phyloP scores from a whole-genome alignment of 2,113 vertebrate species.

The Sminthopsis crassicaudata region DNA sequence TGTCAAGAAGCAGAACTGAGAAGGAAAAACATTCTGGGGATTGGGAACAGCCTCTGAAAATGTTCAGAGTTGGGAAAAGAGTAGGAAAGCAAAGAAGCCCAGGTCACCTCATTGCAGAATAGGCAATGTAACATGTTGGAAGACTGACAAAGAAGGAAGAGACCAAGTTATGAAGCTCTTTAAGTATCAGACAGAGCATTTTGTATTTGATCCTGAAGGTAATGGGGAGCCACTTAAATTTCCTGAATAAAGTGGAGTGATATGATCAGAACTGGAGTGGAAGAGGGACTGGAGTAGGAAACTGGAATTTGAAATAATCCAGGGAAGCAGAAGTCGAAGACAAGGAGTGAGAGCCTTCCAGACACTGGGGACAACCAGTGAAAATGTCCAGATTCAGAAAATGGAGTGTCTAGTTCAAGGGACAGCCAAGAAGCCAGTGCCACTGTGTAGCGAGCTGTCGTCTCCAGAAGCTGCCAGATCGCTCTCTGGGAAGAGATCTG shows the following conservation, averaged over 20 bases:
- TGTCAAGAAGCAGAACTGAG: not conserved
- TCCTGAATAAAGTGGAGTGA: not conserved
- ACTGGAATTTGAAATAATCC: not conserved
- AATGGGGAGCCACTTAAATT: not conserved
- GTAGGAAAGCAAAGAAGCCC: not conserved
- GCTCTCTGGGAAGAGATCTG: no score
- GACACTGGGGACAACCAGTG: no score
- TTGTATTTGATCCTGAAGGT: not conserved
- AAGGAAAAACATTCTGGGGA: not conserved
- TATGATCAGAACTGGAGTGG: not conserved
- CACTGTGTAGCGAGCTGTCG: no score
- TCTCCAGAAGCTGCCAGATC: no score
- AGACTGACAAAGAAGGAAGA: not conserved
- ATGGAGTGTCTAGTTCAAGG: no score
- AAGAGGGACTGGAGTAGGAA: not conserved
- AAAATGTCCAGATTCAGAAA: no score
- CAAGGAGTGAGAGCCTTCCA: no score
- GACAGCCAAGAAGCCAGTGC: no score
- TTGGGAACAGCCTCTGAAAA: not conserved
- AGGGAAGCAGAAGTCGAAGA: not conserved
- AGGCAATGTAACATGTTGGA: not conserved
- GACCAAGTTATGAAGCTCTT: not conserved
- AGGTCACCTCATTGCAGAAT: not conserved
- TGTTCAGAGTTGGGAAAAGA: not conserved
- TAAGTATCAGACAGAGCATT: not conserved